Evolutionary conservation across 2,888 invertebrate species (phyloP).

Genomic region (Volucella inflata): DNA sequence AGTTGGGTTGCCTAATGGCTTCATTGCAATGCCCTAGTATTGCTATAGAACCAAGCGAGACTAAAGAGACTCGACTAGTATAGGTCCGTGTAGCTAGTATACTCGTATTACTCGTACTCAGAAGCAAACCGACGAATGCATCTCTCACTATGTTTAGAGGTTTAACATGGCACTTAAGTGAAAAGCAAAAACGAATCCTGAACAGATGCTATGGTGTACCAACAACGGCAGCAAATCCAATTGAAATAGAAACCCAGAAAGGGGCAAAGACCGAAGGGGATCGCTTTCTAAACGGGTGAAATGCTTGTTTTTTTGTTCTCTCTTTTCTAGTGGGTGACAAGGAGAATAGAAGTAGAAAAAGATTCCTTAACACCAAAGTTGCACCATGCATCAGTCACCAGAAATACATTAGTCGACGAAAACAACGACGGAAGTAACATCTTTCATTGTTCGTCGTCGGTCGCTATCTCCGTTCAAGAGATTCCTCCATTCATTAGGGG

Average conservation of each 20-base stretch:
- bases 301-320: too few relatives aligned
- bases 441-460: slow-evolving; percentile 48
- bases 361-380: slow-evolving; percentile 21
- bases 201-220: slow-evolving; percentile 72
- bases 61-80: too few relatives aligned
- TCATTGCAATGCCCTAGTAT: slow-evolving; percentile 53
- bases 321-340: slow-evolving; percentile 19
- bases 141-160: slow-evolving; percentile 62
- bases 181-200: slow-evolving; percentile 69
- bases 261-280: neutral
- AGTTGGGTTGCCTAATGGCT: slow-evolving; percentile 70
- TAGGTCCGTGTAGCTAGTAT: too few relatives aligned
- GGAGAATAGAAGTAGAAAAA: neutral
- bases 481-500: slow-evolving; percentile 60
- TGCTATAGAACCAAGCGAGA: slow-evolving; percentile 29
- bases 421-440: slow-evolving; percentile 68
- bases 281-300: neutral
- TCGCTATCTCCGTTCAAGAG: slow-evolving; percentile 12
- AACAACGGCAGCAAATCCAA: slow-evolving; percentile 61
- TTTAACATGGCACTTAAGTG: slow-evolving; percentile 75
- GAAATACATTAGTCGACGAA: slow-evolving; percentile 21
- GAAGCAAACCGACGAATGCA: slow-evolving; percentile 20
- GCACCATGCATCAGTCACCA: slow-evolving; percentile 4
- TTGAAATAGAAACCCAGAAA: slow-evolving; percentile 67
- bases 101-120: too few relatives aligned